A percentile compares a stretch with the other conserved stretches of the same genome.
Conservation (phyloP, 2,113 vertebrate species). For the Varanus salvator region DNA sequence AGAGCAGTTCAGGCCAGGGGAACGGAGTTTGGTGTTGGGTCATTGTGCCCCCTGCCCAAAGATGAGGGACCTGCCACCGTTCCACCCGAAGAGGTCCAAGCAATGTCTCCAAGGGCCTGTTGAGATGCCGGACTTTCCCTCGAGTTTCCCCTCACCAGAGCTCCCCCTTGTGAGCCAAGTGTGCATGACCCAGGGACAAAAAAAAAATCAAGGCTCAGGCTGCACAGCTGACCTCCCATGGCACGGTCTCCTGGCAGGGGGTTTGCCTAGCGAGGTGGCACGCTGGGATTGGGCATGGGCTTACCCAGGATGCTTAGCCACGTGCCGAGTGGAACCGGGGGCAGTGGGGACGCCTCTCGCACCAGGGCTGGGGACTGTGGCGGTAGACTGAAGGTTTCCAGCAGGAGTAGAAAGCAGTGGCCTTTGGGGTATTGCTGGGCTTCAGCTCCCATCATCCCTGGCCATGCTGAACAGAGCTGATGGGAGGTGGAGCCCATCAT, state of each 20-base stretch:
- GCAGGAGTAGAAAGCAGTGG: too few species aligned
- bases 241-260: background rate
- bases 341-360: too few species aligned
- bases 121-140: too few species aligned
- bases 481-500: too few species aligned
- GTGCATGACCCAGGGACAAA: background rate
- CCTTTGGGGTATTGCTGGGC: too few species aligned
- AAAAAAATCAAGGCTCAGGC: background rate
- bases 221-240: rapidly evolving
- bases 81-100: too few species aligned
- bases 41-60: background rate
- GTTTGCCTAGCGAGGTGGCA: background rate
- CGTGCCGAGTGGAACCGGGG: too few species aligned
- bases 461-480: too few species aligned
- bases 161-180: background rate
- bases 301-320: background rate
- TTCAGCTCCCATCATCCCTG: too few species aligned
- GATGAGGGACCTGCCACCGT: background rate
- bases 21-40: background rate
- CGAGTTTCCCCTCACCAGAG: background rate
- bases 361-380: too few species aligned
- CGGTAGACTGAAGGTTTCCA: too few species aligned
- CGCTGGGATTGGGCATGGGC: background rate
- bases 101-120: background rate
- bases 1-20: background rate